These are phyloP conservation scores for Drosophila albomicans DNA, from an alignment of 1,140 invertebrate genomes.

Conservation along the genomic window DNA sequence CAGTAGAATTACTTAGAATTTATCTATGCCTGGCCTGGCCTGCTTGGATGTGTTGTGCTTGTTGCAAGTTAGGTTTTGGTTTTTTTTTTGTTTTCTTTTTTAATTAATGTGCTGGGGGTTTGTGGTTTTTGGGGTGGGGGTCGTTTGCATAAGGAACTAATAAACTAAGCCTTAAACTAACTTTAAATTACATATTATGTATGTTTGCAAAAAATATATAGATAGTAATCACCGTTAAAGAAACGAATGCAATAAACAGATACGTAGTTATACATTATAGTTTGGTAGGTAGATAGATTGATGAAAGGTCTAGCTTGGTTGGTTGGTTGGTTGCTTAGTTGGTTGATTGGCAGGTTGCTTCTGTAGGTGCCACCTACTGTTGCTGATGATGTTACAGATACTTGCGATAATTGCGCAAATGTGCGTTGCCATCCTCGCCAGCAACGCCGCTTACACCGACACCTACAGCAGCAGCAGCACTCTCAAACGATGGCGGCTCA, in stretches of 20 bases:
- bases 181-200: constrained; percentile 69
- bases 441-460: constrained; percentile 55
- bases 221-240: constrained; percentile 44
- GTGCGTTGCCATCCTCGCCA: constrained; percentile 70
- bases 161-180: constrained; percentile 63
- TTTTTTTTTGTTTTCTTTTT: constrained; percentile 1
- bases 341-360: no score
- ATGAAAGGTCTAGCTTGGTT: constrained; percentile 10
- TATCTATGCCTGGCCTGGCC: constrained; percentile 28
- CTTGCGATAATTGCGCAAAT: constrained; percentile 84
- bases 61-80: constrained; percentile 12
- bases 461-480: constrained; percentile 79
- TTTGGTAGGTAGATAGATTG: constrained; percentile 17
- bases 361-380: constrained; percentile 17
- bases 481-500: constrained; percentile 83
- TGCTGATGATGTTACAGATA: constrained; percentile 78
- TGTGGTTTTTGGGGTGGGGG: constrained; percentile 17
- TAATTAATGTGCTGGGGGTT: constrained; percentile 3
- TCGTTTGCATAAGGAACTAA: constrained; percentile 65
- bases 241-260: constrained; percentile 41
- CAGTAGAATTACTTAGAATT: constrained; percentile 29
- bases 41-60: constrained; percentile 31
- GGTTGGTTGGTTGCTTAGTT: constrained; percentile 17
- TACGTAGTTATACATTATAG: constrained; percentile 31
- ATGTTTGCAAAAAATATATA: constrained; percentile 30